A percentile compares a stretch with the other conserved stretches of the same genome.
These are phyloP conservation scores for Holotrichia oblita DNA, from an alignment of 1,140 invertebrate genomes.

Conservation along the genomic window DNA sequence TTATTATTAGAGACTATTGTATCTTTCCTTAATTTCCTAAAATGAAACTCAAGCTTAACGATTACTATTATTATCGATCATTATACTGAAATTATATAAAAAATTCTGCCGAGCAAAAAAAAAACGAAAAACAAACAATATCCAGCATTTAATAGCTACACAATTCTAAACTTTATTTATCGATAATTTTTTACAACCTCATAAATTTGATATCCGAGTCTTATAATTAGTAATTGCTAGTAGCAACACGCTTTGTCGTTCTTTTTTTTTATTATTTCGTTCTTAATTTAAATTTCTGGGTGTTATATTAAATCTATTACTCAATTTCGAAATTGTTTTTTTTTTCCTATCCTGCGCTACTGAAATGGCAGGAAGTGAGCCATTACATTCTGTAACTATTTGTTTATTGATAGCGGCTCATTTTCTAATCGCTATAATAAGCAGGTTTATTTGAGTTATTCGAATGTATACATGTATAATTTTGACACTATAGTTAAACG, in stretches of 20 bases:
- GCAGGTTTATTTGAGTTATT: neutral
- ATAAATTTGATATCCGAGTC: too few relatives aligned
- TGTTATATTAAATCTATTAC: neutral
- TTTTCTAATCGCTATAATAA: neutral
- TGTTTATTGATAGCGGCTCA: neutral
- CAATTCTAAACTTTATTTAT: too few relatives aligned
- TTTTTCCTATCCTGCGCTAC: neutral
- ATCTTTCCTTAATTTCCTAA: too few relatives aligned
- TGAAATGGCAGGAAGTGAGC: neutral
- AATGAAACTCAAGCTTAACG: too few relatives aligned
- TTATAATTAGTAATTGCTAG: neutral
- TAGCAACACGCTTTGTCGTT: neutral
- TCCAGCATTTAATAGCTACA: too few relatives aligned
- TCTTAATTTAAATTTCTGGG: neutral
- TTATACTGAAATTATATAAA: too few relatives aligned
- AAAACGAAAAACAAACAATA: too few relatives aligned
- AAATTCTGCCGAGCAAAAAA: too few relatives aligned
- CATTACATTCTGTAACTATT: neutral
- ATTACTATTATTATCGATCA: too few relatives aligned
- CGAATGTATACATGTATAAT: neutral
- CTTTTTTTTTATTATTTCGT: neutral
- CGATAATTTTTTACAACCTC: too few relatives aligned
- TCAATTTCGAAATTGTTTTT: neutral
- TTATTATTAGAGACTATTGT: too few relatives aligned
- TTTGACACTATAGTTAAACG: too few relatives aligned